Percentiles rank a stretch among this genome's conserved stretches.
These are phyloP conservation scores for Sternarchorhynchus goeldii DNA, from an alignment of 2,797 vertebrate genomes.

Conservation along the genomic window DNA sequence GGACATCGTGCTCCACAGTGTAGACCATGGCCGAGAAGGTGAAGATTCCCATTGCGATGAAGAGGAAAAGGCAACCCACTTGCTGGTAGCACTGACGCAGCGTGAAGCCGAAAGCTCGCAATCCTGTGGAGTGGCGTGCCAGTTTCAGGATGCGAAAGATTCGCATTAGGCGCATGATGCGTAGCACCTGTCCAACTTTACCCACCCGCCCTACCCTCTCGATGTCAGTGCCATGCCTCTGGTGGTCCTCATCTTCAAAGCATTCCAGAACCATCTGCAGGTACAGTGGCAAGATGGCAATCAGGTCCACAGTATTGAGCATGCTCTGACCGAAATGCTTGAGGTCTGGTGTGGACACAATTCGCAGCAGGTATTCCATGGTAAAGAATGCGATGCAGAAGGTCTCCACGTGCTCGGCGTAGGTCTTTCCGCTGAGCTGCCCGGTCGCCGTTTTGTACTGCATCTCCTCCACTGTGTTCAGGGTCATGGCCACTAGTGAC, in stretches of 20 bases:
- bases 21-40: slow-evolving; percentile 82
- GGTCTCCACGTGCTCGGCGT: slow-evolving; percentile 73
- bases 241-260: slow-evolving; percentile 61
- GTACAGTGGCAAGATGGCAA: slow-evolving; percentile 79
- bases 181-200: slow-evolving; percentile 76
- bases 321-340: slow-evolving; percentile 69
- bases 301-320: slow-evolving; percentile 75
- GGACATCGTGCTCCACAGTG: slow-evolving; percentile 77
- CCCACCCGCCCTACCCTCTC: slow-evolving; percentile 71
- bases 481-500: slow-evolving; percentile 78
- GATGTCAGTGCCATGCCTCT: slow-evolving; percentile 61
- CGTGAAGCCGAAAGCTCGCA: slow-evolving; percentile 81
- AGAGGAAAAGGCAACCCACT: slow-evolving; percentile 81
- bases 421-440: slow-evolving; percentile 67
- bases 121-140: slow-evolving; percentile 78
- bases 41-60: slow-evolving; percentile 82
- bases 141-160: slow-evolving; percentile 82
- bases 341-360: slow-evolving; percentile 71
- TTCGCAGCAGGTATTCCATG: slow-evolving; percentile 73
- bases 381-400: slow-evolving; percentile 79
- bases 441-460: slow-evolving; percentile 49
- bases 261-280: slow-evolving; percentile 75
- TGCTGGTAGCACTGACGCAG: slow-evolving; percentile 81
- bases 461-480: slow-evolving; percentile 78
- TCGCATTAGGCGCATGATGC: slow-evolving; percentile 78